Base-by-base conservation (phyloP, 1,140 invertebrate species). In the Drosophila lowei region DNA sequence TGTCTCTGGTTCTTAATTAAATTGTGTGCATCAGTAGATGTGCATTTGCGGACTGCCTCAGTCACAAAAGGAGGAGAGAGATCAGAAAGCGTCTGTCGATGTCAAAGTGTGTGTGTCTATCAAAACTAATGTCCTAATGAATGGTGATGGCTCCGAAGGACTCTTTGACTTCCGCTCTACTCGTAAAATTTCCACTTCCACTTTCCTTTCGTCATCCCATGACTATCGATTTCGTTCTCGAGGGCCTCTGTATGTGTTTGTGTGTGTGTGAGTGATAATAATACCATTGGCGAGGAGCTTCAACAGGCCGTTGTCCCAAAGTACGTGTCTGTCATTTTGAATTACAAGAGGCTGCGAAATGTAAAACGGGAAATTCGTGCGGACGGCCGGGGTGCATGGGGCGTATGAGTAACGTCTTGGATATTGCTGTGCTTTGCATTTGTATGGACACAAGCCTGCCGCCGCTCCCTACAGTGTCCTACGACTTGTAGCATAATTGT, bases 401-500 rank as follows among this genome's bases (percentile, higher is more conserved):
- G 78, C 83, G 83, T 86, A 88, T 86, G 78, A 72, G 83, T 72
- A 88, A 86, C 83, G 77, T 79, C 74, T 59, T 52, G 65, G 72
- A 86, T 81, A 86, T 76, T 78, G 83, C 83, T 78, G 65, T 66
- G 77, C 81, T 72, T 80, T 85, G 81, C 81, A 81, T 85, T 80
- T 64, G 72, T 25, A 60, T 60, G 66, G 62, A 56, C 21, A 28
- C 2, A 47, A 23, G 56, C 9, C 55, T n/a, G 43, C 30, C 15
- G 30, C 43, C 15, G 44, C 43, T 21, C 4, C 34, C 47, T 50
- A 56, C 72, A 86, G 28, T 11, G 75, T 77, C 81, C 77, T 4
- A 72, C 81, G 75, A 67, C 77, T 77, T 85, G 81, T 78, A 68
- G 83, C 81, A 88, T 86, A 86, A 86, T 86, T 86, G 81, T 81